Evolutionary conservation across 2,888 invertebrate species (phyloP), one percentile per base, ranked within the genome.

Genomic region (Coleophora deauratella): DNA sequence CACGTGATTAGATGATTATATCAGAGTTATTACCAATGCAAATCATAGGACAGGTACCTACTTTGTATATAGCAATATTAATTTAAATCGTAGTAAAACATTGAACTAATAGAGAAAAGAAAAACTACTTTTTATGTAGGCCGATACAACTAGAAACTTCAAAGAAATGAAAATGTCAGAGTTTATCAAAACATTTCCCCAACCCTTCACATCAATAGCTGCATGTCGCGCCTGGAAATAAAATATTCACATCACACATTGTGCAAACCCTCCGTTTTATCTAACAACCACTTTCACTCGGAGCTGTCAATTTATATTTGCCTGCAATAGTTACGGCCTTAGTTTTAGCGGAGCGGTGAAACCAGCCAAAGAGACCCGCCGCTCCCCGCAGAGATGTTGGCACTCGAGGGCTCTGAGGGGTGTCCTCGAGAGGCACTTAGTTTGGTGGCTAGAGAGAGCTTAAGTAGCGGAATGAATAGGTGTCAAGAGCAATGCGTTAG

Each of bases 231-330:
- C 51, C 51, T 48, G 54, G 50, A 55, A 65, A 72, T 74, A 60
- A 63, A 68, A 72, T 77, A 82, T 84, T 82, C 81, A 72, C 65
- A 64, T 78, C 82, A 82, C 81, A 80, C 55, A 53, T 57, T 62
- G 52, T 50, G 45, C 53, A 56, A 67, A 55, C 66, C 75, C 78
- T 69, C 59, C 72, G 62, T 57, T 67, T 62, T 59, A 53, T 67
- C 66, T 76, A 80, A 82, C 76, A 73, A 80, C 75, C 72, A 77
- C 78, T 79, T 78, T 74, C 62, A 60, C 62, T 69, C 72, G 49
- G 55, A 57, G 56, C 76, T 80, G 84, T 82, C 84, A 82, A 72
- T 81, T 79, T 70, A 61, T 74, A 82, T 82, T 84, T 82, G 81
- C 78, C 66, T 82, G 73, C 72, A 73, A 66, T 74, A 68, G 65